Conservation (phyloP, 2,113 vertebrate species). For the Entomyzon cyanotis region DNA sequence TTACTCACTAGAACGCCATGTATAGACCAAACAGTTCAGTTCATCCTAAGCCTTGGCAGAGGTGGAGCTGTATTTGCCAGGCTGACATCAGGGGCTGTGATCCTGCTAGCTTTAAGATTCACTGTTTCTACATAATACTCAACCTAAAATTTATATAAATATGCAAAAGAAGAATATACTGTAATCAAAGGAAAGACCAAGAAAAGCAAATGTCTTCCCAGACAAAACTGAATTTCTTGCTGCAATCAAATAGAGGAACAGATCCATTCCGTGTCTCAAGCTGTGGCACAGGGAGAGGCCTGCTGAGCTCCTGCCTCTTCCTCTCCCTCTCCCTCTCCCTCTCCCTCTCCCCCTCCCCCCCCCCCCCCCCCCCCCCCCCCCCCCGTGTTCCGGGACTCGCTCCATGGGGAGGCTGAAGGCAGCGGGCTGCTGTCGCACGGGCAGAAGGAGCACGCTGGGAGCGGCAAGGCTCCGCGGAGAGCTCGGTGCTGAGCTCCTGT, state of each 20-base stretch:
- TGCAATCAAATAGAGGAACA: not conserved
- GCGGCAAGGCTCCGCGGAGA: not conserved
- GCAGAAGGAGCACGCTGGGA: not conserved
- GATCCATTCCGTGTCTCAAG: not conserved
- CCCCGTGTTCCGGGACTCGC: accelerated
- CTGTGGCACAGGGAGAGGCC: not conserved
- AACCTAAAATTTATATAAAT: not conserved
- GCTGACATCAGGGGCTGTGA: not conserved
- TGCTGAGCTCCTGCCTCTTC: not conserved
- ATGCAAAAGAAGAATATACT: not conserved
- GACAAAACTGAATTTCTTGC: not conserved
- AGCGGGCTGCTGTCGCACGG: accelerated
- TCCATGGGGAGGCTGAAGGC: not conserved
- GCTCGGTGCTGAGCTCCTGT: not conserved
- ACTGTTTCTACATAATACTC: not conserved
- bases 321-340: accelerated
- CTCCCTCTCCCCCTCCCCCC: no score
- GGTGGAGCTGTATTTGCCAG: not conserved
- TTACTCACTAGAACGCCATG: not conserved
- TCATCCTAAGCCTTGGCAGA: not conserved
- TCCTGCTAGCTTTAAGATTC: not conserved
- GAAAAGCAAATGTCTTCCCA: not conserved
- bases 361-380: no score
- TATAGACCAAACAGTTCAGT: not conserved
- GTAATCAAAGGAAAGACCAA: not conserved